A percentile compares a stretch with the other conserved stretches of the same genome.
Conservation (phyloP, 2,797 vertebrate species). For the Austrolebias charrua region DNA sequence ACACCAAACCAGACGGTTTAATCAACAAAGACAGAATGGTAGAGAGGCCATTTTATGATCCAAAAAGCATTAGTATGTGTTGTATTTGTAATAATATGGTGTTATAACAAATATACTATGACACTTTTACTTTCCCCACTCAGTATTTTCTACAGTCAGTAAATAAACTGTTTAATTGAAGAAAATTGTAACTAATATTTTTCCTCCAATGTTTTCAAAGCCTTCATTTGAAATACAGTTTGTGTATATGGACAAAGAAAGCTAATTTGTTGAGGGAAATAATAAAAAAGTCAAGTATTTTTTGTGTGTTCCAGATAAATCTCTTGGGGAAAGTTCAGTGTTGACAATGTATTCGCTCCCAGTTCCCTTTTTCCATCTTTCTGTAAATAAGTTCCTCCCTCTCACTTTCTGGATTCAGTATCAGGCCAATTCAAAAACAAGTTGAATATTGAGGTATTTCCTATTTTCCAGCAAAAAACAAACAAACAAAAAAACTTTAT, state of each 20-base stretch:
- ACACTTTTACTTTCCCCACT: too few species aligned
- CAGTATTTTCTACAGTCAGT: too few species aligned
- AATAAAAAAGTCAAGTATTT: background rate
- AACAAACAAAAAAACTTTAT: constrained; percentile 38
- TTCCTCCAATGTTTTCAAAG: too few species aligned
- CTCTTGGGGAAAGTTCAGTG: constrained; percentile 4
- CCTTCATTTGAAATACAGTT: constrained; percentile 2
- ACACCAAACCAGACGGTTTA: too few species aligned
- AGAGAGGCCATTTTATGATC: too few species aligned
- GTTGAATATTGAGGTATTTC: constrained; percentile 36
- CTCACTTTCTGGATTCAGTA: constrained; percentile 32
- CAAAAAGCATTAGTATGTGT: background rate
- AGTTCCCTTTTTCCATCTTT: constrained; percentile 15
- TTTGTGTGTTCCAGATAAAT: constrained; percentile 22
- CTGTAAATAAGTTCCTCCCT: constrained; percentile 18
- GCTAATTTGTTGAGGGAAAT: constrained; percentile 10
- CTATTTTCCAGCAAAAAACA: constrained; percentile 21
- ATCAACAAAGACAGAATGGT: too few species aligned
- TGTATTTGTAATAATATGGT: background rate
- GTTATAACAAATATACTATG: too few species aligned
- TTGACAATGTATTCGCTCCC: constrained; percentile 15
- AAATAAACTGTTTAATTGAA: too few species aligned
- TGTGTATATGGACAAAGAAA: constrained; percentile 15
- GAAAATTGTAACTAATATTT: too few species aligned
- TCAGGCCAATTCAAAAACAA: constrained; percentile 24